phyloP scores from a whole-genome alignment of 2,113 vertebrate genomes.

The Ifrita kowaldi region DNA sequence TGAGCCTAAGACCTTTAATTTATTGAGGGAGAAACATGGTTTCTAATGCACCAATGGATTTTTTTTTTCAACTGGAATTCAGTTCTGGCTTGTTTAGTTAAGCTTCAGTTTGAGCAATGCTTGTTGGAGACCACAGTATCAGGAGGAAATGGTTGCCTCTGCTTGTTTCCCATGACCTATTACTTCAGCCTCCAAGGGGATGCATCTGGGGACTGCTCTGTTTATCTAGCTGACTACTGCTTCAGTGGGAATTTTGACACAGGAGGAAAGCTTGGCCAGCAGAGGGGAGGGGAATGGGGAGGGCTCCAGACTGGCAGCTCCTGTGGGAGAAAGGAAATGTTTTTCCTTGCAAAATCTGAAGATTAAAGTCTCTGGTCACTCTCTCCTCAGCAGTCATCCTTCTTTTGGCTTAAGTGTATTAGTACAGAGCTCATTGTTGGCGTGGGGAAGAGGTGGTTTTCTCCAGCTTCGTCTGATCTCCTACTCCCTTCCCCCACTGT shows the following conservation, averaged over 20 bases:
- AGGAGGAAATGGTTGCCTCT: slow-evolving; percentile 46
- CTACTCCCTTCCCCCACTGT: slow-evolving; percentile 29
- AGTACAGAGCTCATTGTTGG: not conserved
- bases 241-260: slow-evolving; percentile 42
- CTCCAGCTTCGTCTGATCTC: not conserved
- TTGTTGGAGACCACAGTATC: slow-evolving; percentile 17
- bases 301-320: not conserved
- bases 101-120: not conserved
- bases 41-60: not conserved
- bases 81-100: not conserved
- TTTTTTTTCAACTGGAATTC: not conserved
- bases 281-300: not conserved
- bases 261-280: not conserved
- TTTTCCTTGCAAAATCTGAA: slow-evolving; percentile 26
- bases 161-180: slow-evolving; percentile 56
- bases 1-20: not conserved
- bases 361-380: slow-evolving; percentile 20
- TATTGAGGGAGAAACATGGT: not conserved
- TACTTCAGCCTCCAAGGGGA: slow-evolving; percentile 33
- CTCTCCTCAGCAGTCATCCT: not conserved
- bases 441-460: not conserved
- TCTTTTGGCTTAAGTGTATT: slow-evolving; percentile 13
- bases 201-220: slow-evolving; percentile 34
- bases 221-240: slow-evolving; percentile 57
- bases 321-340: slow-evolving; percentile 31